These are phyloP conservation scores for Scaeva pyrastri DNA, from an alignment of 2,888 invertebrate genomes.

Conservation along the genomic window DNA sequence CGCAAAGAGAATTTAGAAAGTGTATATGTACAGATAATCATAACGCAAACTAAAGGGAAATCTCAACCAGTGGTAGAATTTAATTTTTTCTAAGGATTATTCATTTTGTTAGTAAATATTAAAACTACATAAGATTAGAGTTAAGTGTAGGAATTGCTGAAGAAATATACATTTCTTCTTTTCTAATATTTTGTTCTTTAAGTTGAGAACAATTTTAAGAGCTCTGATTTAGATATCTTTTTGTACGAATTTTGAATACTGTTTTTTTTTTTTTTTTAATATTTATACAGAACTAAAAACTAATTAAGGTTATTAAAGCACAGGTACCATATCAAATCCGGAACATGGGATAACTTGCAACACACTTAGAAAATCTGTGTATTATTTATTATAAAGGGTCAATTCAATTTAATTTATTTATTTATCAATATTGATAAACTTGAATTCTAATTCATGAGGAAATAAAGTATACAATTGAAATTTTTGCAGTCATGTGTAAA, in stretches of 20 bases:
- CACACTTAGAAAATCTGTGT: background rate
- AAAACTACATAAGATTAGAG: background rate
- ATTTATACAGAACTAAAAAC: background rate
- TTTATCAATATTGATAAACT: no score
- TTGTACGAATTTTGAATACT: conserved; percentile 17
- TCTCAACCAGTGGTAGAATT: conserved; percentile 59
- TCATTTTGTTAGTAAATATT: background rate
- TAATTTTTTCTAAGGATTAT: conserved; percentile 22
- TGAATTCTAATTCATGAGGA: no score
- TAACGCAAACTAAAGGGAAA: conserved; percentile 45
- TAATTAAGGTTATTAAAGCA: background rate
- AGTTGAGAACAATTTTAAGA: background rate
- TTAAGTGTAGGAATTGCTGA: conserved; percentile 42
- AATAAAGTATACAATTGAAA: no score
- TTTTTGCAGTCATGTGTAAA: no score
- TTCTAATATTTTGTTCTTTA: background rate
- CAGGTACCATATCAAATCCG: background rate
- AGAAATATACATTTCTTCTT: conserved; percentile 26
- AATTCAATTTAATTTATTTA: no score
- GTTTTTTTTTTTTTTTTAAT: conserved; percentile 1
- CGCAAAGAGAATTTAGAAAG: background rate
- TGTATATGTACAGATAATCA: conserved; percentile 52
- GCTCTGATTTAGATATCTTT: background rate
- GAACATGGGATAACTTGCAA: background rate
- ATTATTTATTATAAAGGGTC: no score